These are phyloP conservation scores for Aricia agestis DNA, from an alignment of 1,140 invertebrate species.

Conservation along the genomic window DNA sequence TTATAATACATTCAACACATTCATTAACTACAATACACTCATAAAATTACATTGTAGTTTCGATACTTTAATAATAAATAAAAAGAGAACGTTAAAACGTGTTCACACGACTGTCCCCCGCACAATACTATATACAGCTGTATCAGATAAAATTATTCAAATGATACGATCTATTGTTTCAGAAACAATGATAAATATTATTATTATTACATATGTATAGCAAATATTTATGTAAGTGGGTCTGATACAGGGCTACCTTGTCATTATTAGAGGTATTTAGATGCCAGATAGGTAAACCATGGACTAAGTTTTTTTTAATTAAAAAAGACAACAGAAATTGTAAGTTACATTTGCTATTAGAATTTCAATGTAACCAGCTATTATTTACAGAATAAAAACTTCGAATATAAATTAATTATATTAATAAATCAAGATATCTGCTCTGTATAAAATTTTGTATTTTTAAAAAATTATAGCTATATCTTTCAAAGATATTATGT, in stretches of 20 bases:
- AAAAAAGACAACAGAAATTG: no score
- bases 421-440: no score
- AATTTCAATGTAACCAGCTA: no score
- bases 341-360: no score
- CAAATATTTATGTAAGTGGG: slow-evolving; percentile 67
- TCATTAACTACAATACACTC: background rate
- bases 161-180: slow-evolving; percentile 73
- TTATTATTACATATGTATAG: slow-evolving; percentile 67
- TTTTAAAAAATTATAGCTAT: no score
- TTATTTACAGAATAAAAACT: no score
- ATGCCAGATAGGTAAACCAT: background rate
- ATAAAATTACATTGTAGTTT: background rate
- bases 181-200: slow-evolving; percentile 72
- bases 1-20: background rate
- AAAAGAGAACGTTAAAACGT: slow-evolving; percentile 10
- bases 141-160: slow-evolving; percentile 73
- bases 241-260: slow-evolving; percentile 35
- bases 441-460: no score
- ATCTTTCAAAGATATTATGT: no score
- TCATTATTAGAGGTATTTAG: slow-evolving; percentile 18
- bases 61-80: slow-evolving; percentile 4
- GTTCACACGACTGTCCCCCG: slow-evolving; percentile 34
- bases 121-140: slow-evolving; percentile 55
- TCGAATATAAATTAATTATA: no score
- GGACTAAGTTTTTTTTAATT: no score